Conservation (phyloP, 1,140 invertebrate genomes). For the Heliconius himera region DNA sequence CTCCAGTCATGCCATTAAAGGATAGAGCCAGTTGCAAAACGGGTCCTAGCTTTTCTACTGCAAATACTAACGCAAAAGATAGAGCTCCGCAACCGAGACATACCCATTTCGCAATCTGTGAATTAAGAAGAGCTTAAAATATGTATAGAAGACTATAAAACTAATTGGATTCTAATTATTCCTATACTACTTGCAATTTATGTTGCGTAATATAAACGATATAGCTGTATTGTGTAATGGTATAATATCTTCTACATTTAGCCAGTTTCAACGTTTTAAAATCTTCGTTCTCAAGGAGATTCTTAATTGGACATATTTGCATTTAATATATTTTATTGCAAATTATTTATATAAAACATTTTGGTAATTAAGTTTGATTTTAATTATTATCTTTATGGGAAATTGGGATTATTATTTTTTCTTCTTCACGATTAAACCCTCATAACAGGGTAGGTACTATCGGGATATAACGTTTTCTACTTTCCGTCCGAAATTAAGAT, state of each 20-base stretch:
- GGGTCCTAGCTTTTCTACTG: constrained; percentile 90
- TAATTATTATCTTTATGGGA: no score
- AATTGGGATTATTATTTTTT: no score
- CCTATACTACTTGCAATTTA: background rate
- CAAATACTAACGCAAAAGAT: constrained; percentile 86
- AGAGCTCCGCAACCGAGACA: constrained; percentile 75
- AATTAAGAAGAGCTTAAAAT: constrained; percentile 15
- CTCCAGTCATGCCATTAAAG: constrained; percentile 94
- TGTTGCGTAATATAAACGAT: constrained; percentile 1
- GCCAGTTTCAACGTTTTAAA: background rate
- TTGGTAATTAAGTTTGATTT: no score
- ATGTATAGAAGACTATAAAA: background rate
- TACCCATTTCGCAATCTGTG: constrained; percentile 77
- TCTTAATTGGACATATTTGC: background rate
- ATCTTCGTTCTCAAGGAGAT: background rate
- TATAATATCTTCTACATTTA: background rate
- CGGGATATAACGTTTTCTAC: no score
- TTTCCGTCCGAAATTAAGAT: no score
- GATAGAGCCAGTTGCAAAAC: constrained; percentile 92
- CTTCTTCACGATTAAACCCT: no score
- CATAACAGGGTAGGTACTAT: no score
- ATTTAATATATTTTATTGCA: background rate
- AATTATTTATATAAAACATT: background rate
- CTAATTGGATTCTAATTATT: constrained; percentile 12
- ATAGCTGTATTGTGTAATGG: constrained; percentile 2